A percentile compares a stretch with the other conserved stretches of the same genome.
These are phyloP conservation scores for Zaprionus bogoriensis DNA, from an alignment of 2,888 invertebrate species.

Conservation along the genomic window DNA sequence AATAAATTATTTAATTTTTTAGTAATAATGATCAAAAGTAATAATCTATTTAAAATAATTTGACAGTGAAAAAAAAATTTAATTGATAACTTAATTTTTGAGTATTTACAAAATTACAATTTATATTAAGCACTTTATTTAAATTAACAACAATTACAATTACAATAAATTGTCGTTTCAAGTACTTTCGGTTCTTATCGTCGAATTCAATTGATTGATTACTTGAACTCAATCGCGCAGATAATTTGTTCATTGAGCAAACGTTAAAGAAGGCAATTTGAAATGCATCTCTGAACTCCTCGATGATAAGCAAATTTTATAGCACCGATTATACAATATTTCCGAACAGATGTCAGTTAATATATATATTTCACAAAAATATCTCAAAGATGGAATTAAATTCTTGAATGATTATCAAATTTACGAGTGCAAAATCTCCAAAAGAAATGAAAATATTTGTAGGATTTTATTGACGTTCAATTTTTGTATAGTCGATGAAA, in stretches of 20 bases:
- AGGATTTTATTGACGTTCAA: background rate
- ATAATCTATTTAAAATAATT: too few relatives aligned
- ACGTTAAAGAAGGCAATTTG: background rate
- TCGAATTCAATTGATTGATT: constrained; percentile 33
- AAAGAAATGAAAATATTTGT: background rate
- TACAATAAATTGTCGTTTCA: too few relatives aligned
- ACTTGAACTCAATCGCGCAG: background rate
- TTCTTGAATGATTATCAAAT: background rate
- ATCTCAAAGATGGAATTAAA: background rate
- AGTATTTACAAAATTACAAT: too few relatives aligned
- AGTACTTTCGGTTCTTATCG: constrained; percentile 26
- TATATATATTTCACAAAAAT: background rate
- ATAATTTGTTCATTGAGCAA: constrained; percentile 6
- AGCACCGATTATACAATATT: background rate
- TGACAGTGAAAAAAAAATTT: too few relatives aligned
- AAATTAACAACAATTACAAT: too few relatives aligned
- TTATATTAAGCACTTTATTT: too few relatives aligned
- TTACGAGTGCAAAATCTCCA: background rate
- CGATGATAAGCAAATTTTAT: background rate
- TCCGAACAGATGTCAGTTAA: background rate
- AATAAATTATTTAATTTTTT: too few relatives aligned
- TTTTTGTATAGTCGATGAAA: background rate
- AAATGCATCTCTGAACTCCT: background rate
- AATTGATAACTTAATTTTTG: too few relatives aligned
- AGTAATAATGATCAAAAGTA: too few relatives aligned